These are phyloP conservation scores for Lutraria rhynchaena DNA, from an alignment of 1,140 invertebrate species.

Conservation along the genomic window DNA sequence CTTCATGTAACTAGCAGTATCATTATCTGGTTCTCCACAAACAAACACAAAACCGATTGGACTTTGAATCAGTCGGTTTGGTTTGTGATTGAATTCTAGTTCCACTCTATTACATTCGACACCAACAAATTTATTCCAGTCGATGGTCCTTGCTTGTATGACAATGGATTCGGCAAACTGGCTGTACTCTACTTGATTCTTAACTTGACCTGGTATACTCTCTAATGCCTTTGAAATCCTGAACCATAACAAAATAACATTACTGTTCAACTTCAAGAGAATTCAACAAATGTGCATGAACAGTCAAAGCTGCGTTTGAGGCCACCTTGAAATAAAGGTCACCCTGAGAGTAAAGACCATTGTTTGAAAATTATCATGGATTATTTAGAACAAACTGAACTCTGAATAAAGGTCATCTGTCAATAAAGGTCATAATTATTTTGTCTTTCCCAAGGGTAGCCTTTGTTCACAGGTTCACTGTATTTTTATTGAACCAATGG, in stretches of 20 bases:
- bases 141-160: conserved; percentile 20
- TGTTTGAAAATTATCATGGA: too few relatives aligned
- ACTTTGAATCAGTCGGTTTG: conserved; percentile 35
- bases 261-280: too few relatives aligned
- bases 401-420: too few relatives aligned
- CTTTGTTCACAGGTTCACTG: too few relatives aligned
- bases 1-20: conserved; percentile 18
- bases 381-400: too few relatives aligned
- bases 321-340: too few relatives aligned
- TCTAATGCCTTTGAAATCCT: conserved; percentile 53
- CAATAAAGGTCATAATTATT: too few relatives aligned
- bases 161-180: conserved; percentile 28
- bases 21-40: conserved; percentile 30
- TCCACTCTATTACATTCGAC: conserved; percentile 45
- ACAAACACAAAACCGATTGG: conserved; percentile 47
- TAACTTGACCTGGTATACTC: conserved; percentile 38
- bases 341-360: too few relatives aligned
- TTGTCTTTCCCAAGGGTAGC: too few relatives aligned
- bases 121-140: conserved; percentile 24
- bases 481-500: too few relatives aligned
- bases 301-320: too few relatives aligned
- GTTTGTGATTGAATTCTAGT: conserved; percentile 21
- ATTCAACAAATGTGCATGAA: too few relatives aligned
- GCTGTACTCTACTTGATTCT: conserved; percentile 7
- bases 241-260: conserved; percentile 2